These are phyloP conservation scores for Eupithecia subumbrata DNA, from an alignment of 2,888 invertebrate genomes.

Conservation along the genomic window DNA sequence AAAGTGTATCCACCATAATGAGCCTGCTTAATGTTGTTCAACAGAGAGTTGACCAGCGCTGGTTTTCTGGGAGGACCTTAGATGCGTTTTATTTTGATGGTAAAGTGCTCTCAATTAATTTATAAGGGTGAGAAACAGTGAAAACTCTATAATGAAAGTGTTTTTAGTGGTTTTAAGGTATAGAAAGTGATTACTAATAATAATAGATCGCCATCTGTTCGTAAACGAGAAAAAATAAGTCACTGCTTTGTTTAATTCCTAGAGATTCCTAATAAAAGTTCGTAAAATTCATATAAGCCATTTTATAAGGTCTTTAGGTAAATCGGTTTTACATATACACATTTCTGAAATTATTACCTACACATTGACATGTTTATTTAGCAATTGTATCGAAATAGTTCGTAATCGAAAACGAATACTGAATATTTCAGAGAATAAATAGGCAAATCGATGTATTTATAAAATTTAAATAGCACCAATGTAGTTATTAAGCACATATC, in stretches of 20 bases:
- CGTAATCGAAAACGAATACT: background rate
- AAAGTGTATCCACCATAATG: too few relatives aligned
- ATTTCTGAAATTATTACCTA: background rate
- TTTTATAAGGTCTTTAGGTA: background rate
- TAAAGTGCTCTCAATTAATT: background rate
- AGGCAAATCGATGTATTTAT: background rate
- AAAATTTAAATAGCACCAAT: background rate
- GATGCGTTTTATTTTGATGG: background rate
- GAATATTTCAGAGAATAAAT: background rate
- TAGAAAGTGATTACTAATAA: background rate
- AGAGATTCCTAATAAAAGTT: background rate
- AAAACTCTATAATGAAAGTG: background rate
- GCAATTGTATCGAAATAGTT: background rate
- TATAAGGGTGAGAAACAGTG: background rate
- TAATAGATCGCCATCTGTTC: background rate
- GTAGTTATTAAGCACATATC: conserved; percentile 62
- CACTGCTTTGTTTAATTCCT: background rate
- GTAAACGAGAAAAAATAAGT: background rate
- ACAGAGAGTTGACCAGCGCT: too few relatives aligned
- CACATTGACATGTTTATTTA: background rate
- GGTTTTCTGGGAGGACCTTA: too few relatives aligned
- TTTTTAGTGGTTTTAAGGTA: background rate
- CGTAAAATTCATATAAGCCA: background rate
- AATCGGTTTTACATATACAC: background rate
- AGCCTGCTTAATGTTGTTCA: too few relatives aligned